Base-by-base conservation (phyloP, 2,113 vertebrate genomes). In the Toxotes chatareus region DNA sequence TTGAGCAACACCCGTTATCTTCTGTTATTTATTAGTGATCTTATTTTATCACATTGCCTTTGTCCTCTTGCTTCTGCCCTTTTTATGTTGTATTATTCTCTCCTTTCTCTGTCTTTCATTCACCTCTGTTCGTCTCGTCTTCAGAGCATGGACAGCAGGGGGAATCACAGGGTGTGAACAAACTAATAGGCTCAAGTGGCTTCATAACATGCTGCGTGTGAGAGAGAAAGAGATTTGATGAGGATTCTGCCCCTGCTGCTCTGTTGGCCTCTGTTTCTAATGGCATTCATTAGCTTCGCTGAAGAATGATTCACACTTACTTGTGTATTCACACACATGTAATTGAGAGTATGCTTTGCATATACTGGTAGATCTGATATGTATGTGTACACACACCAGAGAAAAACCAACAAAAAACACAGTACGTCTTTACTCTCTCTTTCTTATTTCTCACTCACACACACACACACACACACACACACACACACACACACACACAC, bases 241-340 rank as follows among this genome's bases (percentile, higher is more conserved):
- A 87, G 78, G 86, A 82, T 80, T 88, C 76, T 79, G 81, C 80
- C 79, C 81, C 80, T 47, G 89, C 80, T 83, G 90, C 90, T 90
- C 72, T 67, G 74, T 63, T 88, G 70, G 82, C 83, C 83, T 85
- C 79, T 56, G 67, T 60, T 80, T 90, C 84, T 90, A 84, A 88
- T 88, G 72, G 80, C 62, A 51, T 91, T 93, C 92, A 94, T 94
- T 95, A 94, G 83, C 92, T 87, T 57, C 76, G 83, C 80, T 90
- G 92, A 89, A 93, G 86, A 90, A 76, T 92, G 86, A 94, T 93
- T 95, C 94, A 82, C 94, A 92, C 87, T 94, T 93, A 91, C 93
- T 93, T 85, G 90, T 92, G 90, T 92, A 93, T 93, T 91, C 94
- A 31, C 55, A 68, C 80, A 64, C 75, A 62, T 31, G 14, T 46